These are phyloP conservation scores for Heliornis fulica DNA, from an alignment of 2,113 vertebrate genomes.

Conservation along the genomic window DNA sequence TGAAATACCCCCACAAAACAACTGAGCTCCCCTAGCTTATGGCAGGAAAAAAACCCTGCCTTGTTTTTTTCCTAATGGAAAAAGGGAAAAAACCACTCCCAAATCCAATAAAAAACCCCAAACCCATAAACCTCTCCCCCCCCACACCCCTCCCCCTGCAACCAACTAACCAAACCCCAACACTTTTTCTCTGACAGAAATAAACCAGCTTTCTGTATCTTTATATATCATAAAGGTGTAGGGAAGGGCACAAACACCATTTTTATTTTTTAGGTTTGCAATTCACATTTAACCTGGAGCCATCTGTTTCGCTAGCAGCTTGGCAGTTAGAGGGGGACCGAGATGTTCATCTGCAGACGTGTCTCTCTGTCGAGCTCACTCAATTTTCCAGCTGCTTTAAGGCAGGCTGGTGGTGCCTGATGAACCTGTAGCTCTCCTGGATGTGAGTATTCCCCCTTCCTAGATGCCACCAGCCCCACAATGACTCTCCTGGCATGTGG, in stretches of 20 bases:
- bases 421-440: neutral
- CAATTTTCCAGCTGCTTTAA: neutral
- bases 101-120: neutral
- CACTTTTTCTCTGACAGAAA: neutral
- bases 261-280: constrained; percentile 46
- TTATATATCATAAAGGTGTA: constrained; percentile 46
- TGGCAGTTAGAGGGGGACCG: neutral
- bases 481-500: neutral
- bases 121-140: no score
- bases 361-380: neutral
- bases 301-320: constrained; percentile 51
- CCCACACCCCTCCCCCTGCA: no score
- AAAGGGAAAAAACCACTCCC: neutral
- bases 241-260: constrained; percentile 22
- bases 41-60: neutral
- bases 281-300: constrained; percentile 60
- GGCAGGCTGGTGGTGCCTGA: neutral
- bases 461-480: neutral
- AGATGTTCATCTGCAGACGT: neutral
- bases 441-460: neutral
- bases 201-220: neutral
- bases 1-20: neutral
- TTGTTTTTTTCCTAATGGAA: neutral
- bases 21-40: neutral
- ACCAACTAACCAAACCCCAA: neutral